Evolutionary conservation across 2,113 vertebrate genomes (phyloP), one percentile per base, ranked within the genome.

Genomic region (Entelurus aequoreus): DNA sequence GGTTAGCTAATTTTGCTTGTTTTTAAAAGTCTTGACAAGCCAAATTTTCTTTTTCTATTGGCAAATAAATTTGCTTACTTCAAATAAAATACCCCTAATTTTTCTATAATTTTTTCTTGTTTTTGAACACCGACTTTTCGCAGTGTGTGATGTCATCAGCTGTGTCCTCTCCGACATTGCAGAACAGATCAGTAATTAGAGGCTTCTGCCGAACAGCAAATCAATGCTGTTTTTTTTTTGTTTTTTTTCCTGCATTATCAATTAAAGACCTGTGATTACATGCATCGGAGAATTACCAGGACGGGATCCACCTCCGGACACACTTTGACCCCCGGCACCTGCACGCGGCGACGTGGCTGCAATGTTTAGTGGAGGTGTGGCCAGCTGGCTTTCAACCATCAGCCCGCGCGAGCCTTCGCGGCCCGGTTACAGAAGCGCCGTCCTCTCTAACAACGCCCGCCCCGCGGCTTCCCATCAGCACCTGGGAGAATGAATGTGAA

Each of bases 181-280:
- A 88, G 85, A 89, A 89, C 87, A 71, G 81, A 83, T 72, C 68
- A 82, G 84, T 83, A 86, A 91, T 89, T 90, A 90, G 78, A 71
- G 75, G 56, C 77, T 70, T 72, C 55, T 68, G 51, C 58, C 80
- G 82, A 85, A 90, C 87, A 86, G 77, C 86, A 84, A 87, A 91
- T 91, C 90, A 89, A 90, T 90, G 84, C 81, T 21, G 84, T 78
- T 89, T 90, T 89, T 88, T 28, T 28, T 28, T 28, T 28, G 28
- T 28, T 3, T 28, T 28, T 28, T 28, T 28, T 2, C 28, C 88
- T 83, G 78, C 87, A 69, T 91, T 90, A 91, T 91, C 90, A 90
- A 89, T 90, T 91, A 90, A 90, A 84, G 85, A 86, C 71, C 77
- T 89, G 88, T 88, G 87, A 90, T 90, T 89, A 91, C 87, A 88